Evolutionary conservation across 2,113 vertebrate species (phyloP), one percentile per base, ranked within the genome.

Genomic region (Bufo gargarizans): DNA sequence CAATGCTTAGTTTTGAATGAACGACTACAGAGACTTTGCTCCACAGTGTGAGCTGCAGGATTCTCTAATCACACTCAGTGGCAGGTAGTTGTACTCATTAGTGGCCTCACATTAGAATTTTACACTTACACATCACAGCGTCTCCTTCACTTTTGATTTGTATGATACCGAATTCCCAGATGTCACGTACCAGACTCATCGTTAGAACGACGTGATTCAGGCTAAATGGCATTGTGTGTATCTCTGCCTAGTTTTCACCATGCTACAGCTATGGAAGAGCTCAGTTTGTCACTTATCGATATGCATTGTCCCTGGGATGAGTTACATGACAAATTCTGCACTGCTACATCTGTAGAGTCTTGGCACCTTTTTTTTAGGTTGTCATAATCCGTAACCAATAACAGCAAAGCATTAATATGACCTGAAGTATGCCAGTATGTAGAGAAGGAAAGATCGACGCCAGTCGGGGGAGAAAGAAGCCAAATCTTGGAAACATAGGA

Each of bases 111-210:
- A 84, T 89, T 69, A 74, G 17, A 84, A 78, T 89, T 63, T 69
- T 84, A 89, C 82, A 88, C 87, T 83, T 88, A 19, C 20, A 88
- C 53, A 76, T 88, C 86, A 59, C 69, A 88, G 82, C 55, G 53
- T 88, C 82, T 78, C 81, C 72, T 77, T 84, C 77, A 89, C 67
- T 78, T 84, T 76, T 67, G 87, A 89, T 89, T 89, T 84, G 72
- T 69, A 65, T 84, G 81, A 84, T 77, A 45, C 11, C 3, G 82
- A 89, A 82, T 76, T 88, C 67, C 79, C 86, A 74, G 49, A 88
- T 76, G 78, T 82, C 86, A 87, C 47, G 65, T 79, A 71, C 56
- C 22, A 80, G 77, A 67, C 69, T 87, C 77, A 47, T 71, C 69
- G 78, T 67, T 69, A 81, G 61, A 71, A 12, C 67, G 49, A 74